These are phyloP conservation scores for Aricia agestis DNA, from an alignment of 1,140 invertebrate species.

Conservation along the genomic window DNA sequence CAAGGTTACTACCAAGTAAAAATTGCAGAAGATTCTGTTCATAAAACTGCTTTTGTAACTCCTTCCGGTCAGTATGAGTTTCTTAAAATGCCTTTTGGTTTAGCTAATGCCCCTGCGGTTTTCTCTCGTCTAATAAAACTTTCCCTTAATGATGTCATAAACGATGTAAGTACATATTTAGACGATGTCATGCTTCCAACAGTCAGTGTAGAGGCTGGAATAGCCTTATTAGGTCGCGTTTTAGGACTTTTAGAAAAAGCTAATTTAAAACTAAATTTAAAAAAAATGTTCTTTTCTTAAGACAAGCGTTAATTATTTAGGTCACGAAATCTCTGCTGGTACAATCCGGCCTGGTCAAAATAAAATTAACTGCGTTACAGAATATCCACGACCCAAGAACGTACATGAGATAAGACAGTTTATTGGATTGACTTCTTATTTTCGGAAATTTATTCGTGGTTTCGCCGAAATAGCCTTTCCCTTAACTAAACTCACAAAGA, in stretches of 20 bases:
- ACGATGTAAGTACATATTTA: too few species aligned
- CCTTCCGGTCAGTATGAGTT: conserved; percentile 20
- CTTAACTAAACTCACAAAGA: background rate
- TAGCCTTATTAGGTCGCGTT: too few species aligned
- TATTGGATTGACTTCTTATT: background rate
- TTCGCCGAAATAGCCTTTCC: background rate
- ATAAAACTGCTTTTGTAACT: background rate
- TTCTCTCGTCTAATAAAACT: background rate
- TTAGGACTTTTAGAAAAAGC: conserved; percentile 16
- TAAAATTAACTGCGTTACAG: background rate
- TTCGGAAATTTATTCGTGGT: background rate
- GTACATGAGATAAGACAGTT: background rate
- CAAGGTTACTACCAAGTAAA: conserved; percentile 19
- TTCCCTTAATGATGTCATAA: too few species aligned
- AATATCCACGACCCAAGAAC: background rate
- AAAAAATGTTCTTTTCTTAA: conserved; percentile 24
- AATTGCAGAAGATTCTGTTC: background rate
- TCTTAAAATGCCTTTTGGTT: conserved; percentile 24
- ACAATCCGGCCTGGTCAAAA: background rate
- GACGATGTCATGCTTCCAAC: too few species aligned
- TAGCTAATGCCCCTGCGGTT: background rate
- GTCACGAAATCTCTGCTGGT: conserved; percentile 19
- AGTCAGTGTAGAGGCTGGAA: too few species aligned
- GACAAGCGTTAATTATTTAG: conserved; percentile 22
- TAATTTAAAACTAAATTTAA: conserved; percentile 24